A percentile compares a stretch with the other conserved stretches of the same genome.
Evolutionary conservation across 2,113 vertebrate genomes (phyloP).

Genomic region (Cynoglossus semilaevis): DNA sequence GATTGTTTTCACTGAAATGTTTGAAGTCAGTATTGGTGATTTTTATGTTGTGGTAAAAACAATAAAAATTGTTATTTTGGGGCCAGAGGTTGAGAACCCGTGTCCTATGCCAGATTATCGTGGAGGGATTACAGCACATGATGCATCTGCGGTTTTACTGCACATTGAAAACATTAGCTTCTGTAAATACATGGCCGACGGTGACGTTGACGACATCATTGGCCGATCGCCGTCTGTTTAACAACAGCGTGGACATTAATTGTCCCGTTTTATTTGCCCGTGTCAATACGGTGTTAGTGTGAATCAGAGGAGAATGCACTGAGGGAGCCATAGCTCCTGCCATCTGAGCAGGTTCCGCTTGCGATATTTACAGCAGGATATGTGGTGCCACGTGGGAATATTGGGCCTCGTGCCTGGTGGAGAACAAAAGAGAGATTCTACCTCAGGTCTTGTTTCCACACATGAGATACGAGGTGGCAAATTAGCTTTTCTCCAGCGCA

Average conservation of each 20-base stretch:
- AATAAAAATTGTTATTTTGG: no score
- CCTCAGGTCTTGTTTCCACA: slow-evolving; percentile 35
- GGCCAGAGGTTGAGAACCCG: no score
- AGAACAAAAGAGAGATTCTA: slow-evolving; percentile 48
- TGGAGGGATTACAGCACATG: no score
- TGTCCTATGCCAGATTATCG: no score
- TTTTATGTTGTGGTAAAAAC: no score
- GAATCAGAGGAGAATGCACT: slow-evolving; percentile 28
- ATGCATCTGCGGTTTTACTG: no score
- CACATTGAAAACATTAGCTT: background rate
- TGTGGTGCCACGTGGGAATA: slow-evolving; percentile 44
- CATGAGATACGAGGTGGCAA: slow-evolving; percentile 30
- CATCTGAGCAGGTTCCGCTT: slow-evolving; percentile 23
- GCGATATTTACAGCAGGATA: slow-evolving; percentile 30
- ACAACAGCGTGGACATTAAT: no score
- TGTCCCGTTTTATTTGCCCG: background rate
- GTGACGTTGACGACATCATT: slow-evolving; percentile 20
- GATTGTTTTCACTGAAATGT: no score
- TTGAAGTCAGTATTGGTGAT: no score
- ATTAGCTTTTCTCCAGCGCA: slow-evolving; percentile 22
- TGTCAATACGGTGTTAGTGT: slow-evolving; percentile 12
- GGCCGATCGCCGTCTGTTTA: no score
- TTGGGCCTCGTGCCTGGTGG: slow-evolving; percentile 33
- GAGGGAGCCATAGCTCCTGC: slow-evolving; percentile 19
- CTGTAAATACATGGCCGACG: slow-evolving; percentile 11